These are phyloP conservation scores for Xiphophorus hellerii DNA, from an alignment of 2,113 vertebrate genomes.

Conservation along the genomic window DNA sequence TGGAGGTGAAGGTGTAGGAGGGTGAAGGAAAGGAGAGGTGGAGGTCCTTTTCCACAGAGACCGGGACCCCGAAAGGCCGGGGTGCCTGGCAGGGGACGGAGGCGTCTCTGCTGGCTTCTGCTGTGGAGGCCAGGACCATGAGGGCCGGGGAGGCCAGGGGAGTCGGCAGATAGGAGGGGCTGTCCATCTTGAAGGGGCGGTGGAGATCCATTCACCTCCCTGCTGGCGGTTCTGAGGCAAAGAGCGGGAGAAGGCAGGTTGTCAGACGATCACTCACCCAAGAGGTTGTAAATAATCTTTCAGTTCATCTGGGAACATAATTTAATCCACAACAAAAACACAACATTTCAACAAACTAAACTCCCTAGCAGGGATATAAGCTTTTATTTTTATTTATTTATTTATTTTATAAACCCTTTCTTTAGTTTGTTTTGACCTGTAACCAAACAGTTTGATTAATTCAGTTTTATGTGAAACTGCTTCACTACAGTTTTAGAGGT, in stretches of 20 bases:
- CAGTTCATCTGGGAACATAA: not conserved
- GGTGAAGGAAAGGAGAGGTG: conserved; percentile 96
- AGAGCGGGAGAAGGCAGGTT: not conserved
- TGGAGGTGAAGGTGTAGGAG: conserved; percentile 97
- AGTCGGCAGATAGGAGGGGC: conserved; percentile 94
- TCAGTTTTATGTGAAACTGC: not conserved
- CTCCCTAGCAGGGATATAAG: not conserved
- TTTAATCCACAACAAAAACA: not conserved
- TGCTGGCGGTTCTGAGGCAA: conserved; percentile 49
- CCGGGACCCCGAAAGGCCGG: conserved; percentile 91
- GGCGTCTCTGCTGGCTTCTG: conserved; percentile 93
- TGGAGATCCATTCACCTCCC: conserved; percentile 94
- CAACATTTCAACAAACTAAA: not conserved
- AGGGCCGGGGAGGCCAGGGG: conserved; percentile 94
- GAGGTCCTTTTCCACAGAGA: conserved; percentile 94
- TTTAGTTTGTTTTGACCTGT: not conserved
- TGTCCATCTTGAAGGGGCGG: conserved; percentile 99
- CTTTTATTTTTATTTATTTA: no score
- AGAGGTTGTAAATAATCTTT: not conserved
- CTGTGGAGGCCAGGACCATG: conserved; percentile 97
- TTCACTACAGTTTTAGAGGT: conserved; percentile 25
- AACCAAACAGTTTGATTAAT: not conserved
- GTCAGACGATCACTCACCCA: not conserved
- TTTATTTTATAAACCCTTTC: not conserved
- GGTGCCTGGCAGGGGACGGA: conserved; percentile 95